Conservation (phyloP, 2,113 vertebrate genomes). For the Hippolais icterina region DNA sequence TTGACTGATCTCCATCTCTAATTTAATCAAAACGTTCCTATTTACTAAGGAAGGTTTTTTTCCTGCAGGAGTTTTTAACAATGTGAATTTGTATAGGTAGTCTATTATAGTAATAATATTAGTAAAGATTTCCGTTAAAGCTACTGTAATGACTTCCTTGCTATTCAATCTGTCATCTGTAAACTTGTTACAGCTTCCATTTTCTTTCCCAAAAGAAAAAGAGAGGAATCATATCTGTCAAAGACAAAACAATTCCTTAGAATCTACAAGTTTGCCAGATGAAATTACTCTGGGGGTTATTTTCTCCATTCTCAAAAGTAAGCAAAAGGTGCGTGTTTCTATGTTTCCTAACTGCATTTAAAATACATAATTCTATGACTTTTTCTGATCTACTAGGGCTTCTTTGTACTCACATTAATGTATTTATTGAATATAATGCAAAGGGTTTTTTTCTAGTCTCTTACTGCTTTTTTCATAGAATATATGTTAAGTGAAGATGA, state of each 20-base stretch:
- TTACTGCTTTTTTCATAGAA: neutral
- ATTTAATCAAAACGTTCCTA: neutral
- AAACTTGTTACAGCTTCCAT: neutral
- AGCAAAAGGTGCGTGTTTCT: neutral
- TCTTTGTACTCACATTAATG: neutral
- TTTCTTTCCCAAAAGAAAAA: neutral
- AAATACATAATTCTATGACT: neutral
- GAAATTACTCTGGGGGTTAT: neutral
- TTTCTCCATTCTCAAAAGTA: neutral
- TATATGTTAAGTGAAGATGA: neutral
- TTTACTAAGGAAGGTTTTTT: neutral
- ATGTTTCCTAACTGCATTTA: neutral
- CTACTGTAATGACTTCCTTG: neutral
- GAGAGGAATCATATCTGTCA: neutral
- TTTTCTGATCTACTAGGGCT: neutral
- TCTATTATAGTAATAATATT: neutral
- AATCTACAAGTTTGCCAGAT: neutral
- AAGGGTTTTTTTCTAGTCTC: neutral
- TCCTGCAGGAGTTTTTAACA: neutral
- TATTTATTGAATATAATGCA: neutral
- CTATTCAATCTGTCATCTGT: neutral
- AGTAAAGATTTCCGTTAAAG: neutral
- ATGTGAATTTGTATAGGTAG: neutral
- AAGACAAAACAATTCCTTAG: neutral
- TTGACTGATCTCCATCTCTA: neutral